phyloP scores from a whole-genome alignment of 2,797 vertebrate species.

The Antrozous pallidus region DNA sequence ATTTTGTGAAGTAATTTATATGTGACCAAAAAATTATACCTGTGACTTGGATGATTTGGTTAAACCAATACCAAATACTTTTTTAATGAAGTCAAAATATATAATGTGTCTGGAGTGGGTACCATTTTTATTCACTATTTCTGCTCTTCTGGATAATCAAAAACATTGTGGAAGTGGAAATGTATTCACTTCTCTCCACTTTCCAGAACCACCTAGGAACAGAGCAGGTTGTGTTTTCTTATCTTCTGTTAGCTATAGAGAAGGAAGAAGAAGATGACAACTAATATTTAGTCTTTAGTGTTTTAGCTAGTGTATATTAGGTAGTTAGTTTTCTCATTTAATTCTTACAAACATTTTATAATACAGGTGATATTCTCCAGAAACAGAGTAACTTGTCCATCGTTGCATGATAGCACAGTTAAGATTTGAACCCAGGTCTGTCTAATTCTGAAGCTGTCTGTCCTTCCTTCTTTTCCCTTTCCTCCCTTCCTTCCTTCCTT shows the following conservation, averaged over 20 bases:
- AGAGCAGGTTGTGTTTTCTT: background rate
- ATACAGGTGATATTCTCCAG: background rate
- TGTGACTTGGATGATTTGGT: background rate
- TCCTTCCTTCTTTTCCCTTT: background rate
- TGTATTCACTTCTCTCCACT: background rate
- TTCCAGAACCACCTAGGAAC: background rate
- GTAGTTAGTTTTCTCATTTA: constrained; percentile 1
- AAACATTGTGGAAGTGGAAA: background rate
- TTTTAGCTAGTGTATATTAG: background rate
- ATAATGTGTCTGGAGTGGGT: background rate
- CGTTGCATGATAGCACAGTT: background rate
- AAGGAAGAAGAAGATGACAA: constrained; percentile 5
- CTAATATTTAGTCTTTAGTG: background rate
- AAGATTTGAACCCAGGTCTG: constrained; percentile 15
- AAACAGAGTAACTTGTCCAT: background rate
- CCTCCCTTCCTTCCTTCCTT: background rate
- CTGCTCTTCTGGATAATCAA: background rate
- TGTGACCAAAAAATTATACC: constrained; percentile 2
- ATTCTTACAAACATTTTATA: constrained; percentile 6
- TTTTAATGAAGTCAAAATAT: constrained; percentile 4
- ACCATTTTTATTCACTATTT: background rate
- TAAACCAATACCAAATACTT: constrained; percentile 14
- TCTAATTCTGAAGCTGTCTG: background rate
- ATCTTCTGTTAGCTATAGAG: background rate
- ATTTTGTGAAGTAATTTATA: constrained; percentile 35